Conservation (phyloP, 2,797 vertebrate species). For the Serranus cabrilla region DNA sequence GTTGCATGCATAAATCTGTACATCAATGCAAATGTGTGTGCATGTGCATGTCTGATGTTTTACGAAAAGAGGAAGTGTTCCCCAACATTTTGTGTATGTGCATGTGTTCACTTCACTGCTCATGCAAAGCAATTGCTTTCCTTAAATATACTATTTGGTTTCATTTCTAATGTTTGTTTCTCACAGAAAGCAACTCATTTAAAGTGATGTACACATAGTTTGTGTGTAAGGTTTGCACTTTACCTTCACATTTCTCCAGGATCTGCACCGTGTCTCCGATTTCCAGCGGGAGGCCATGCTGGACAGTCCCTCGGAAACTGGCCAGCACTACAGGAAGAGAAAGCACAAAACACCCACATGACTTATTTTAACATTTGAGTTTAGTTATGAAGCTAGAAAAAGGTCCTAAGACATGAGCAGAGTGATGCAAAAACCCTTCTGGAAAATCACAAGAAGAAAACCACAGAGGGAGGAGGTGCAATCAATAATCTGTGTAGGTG, state of each 20-base stretch:
- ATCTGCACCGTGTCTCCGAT: constrained; percentile 99
- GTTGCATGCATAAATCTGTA: background rate
- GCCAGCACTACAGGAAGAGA: constrained; percentile 90
- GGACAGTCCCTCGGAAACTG: constrained; percentile 95
- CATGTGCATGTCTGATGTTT: background rate
- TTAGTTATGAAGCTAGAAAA: constrained; percentile 25
- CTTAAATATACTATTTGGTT: background rate
- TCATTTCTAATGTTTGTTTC: background rate
- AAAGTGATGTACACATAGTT: background rate
- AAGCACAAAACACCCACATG: constrained; percentile 49
- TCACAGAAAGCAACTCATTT: background rate
- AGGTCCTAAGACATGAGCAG: constrained; percentile 19
- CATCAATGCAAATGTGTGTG: no score
- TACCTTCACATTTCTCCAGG: constrained; percentile 98
- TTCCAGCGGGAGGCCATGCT: constrained; percentile 95
- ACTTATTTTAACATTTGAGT: constrained; percentile 27
- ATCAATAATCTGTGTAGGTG: constrained; percentile 64
- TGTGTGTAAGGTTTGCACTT: background rate
- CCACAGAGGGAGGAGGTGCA: constrained; percentile 39
- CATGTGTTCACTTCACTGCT: constrained; percentile 4
- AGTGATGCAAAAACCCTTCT: constrained; percentile 1
- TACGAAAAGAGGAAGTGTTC: constrained; percentile 7
- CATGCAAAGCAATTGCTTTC: constrained; percentile 15
- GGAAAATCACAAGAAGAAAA: constrained; percentile 3
- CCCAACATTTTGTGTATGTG: no score